These are phyloP conservation scores for Distichodus sexfasciatus DNA, from an alignment of 2,797 vertebrate species.

Conservation along the genomic window DNA sequence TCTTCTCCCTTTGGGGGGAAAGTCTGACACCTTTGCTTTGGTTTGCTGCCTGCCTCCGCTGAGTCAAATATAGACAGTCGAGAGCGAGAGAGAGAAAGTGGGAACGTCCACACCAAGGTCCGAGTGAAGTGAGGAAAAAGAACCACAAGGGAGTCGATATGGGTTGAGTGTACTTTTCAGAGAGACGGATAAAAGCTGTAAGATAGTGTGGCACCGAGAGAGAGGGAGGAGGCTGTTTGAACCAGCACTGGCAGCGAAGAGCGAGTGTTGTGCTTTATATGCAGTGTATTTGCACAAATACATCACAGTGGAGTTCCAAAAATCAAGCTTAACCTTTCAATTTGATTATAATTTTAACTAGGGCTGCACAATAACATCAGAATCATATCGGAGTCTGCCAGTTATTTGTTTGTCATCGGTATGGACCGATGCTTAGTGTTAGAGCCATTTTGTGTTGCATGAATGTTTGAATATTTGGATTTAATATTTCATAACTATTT, in stretches of 20 bases:
- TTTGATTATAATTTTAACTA: too few relatives aligned
- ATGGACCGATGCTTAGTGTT: too few relatives aligned
- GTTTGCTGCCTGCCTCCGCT: constrained; percentile 33
- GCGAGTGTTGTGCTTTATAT: background rate
- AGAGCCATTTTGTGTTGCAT: too few relatives aligned
- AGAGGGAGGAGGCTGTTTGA: background rate
- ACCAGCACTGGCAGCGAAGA: background rate
- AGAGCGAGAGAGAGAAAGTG: constrained; percentile 1
- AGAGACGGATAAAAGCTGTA: background rate
- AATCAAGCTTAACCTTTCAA: too few relatives aligned
- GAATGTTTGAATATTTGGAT: too few relatives aligned
- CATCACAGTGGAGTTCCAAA: too few relatives aligned
- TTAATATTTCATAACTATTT: too few relatives aligned
- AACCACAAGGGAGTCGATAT: background rate
- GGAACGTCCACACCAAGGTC: background rate
- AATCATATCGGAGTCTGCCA: too few relatives aligned
- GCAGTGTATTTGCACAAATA: background rate
- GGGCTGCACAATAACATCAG: too few relatives aligned
- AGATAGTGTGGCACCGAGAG: background rate
- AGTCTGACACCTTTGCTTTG: constrained; percentile 34
- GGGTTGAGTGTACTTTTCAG: background rate
- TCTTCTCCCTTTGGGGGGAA: constrained; percentile 10
- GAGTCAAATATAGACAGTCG: constrained; percentile 30
- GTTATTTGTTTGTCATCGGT: too few relatives aligned
- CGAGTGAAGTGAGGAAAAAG: constrained; percentile 26